Percentiles rank a stretch among this genome's conserved stretches.
These are phyloP conservation scores for Microvelia longipes DNA, from an alignment of 1,140 invertebrate genomes.

Conservation along the genomic window DNA sequence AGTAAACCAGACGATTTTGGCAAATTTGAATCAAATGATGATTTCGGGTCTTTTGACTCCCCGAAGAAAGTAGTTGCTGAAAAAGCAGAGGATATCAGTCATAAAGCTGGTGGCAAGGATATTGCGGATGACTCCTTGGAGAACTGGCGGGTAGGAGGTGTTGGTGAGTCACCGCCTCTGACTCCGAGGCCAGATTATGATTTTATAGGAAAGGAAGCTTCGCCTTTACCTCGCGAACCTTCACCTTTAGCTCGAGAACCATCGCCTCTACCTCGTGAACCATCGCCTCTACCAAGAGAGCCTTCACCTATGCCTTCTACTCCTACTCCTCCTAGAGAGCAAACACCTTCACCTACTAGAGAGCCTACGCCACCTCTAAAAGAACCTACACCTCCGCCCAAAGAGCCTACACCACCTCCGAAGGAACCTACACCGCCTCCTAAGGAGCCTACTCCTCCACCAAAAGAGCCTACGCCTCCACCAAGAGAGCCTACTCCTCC, in stretches of 20 bases:
- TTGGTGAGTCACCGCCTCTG: background rate
- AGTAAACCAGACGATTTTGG: background rate
- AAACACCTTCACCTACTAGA: background rate
- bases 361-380: background rate
- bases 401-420: background rate
- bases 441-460: background rate
- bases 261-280: background rate
- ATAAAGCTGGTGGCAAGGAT: too few relatives aligned
- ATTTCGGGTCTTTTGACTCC: too few relatives aligned
- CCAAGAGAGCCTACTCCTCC: background rate
- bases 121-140: background rate
- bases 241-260: background rate
- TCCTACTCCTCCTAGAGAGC: background rate
- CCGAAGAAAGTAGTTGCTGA: too few relatives aligned
- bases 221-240: background rate
- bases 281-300: background rate
- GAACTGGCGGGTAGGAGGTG: background rate
- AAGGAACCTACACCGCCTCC: background rate
- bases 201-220: slow-evolving; percentile 2
- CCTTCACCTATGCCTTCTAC: background rate
- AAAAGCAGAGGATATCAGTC: too few relatives aligned
- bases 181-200: background rate
- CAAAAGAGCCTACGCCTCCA: background rate
- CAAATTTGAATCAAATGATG: background rate
- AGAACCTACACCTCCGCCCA: background rate